These are phyloP conservation scores for Pelodytes ibericus DNA, from an alignment of 2,797 vertebrate genomes.

Conservation along the genomic window DNA sequence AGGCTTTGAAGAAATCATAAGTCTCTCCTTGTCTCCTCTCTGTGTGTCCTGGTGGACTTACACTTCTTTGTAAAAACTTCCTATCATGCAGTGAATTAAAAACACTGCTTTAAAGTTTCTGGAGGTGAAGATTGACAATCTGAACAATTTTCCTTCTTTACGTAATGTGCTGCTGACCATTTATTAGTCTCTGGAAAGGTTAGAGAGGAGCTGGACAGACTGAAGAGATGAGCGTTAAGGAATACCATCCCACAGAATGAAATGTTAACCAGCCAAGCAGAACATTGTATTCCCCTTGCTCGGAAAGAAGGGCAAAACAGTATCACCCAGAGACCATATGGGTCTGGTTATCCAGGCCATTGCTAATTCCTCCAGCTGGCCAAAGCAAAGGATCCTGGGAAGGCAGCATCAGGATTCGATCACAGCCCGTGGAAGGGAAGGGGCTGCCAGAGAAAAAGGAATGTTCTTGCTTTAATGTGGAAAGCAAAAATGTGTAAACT, in stretches of 20 bases:
- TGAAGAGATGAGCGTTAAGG: conserved; percentile 3
- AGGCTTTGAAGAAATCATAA: too few relatives aligned
- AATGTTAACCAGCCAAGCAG: conserved; percentile 10
- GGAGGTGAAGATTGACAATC: too few relatives aligned
- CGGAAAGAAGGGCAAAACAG: conserved; percentile 14
- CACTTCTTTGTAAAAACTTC: too few relatives aligned
- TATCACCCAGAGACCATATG: conserved; percentile 29
- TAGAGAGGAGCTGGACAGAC: conserved; percentile 3
- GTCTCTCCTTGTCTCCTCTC: too few relatives aligned
- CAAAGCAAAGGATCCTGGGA: conserved; percentile 26
- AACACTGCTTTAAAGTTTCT: too few relatives aligned
- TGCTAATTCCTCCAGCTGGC: conserved; percentile 46
- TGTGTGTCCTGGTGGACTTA: too few relatives aligned
- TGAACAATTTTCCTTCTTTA: too few relatives aligned
- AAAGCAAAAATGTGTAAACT: conserved; percentile 50
- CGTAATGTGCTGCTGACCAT: background rate
- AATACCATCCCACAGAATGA: conserved; percentile 4
- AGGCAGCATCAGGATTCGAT: conserved; percentile 15
- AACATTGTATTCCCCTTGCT: conserved; percentile 19
- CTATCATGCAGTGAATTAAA: too few relatives aligned
- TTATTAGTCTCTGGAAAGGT: conserved; percentile 10
- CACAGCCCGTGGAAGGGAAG: conserved; percentile 19
- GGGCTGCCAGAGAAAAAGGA: conserved; percentile 16
- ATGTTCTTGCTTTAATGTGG: conserved; percentile 44
- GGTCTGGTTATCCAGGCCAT: conserved; percentile 25